Evolutionary conservation across 2,797 vertebrate genomes (phyloP), one percentile per base, ranked within the genome.

Genomic region (Rhinoraja longicauda): DNA sequence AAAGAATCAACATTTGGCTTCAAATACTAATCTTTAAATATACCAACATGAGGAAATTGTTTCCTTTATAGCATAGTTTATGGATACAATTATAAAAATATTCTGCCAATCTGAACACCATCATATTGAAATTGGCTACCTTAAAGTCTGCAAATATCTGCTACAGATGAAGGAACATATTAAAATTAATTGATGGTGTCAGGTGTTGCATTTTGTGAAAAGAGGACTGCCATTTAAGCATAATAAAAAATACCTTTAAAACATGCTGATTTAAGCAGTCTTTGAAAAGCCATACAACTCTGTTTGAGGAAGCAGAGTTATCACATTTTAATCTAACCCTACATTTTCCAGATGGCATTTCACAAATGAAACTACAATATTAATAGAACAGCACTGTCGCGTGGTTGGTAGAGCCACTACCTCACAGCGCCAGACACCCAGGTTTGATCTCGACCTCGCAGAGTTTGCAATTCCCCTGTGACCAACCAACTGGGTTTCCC

Each of bases 161-260:
- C 36, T 24, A 82, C 79, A 82, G 79, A 82, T 53, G 39, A 82
- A 82, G 79, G 36, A 39, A 5, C 39, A 82, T 45, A 39, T 53
- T 82, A 82, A 82, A 82, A 82, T 82, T 82, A 82, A 82, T 82
- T 82, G 79, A 82, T 82, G 39, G 32, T 53, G 79, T 82, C 79
- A 82, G 17, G 19, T 82, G 36, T 45, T 82, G 79, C 45, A 45
- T 13, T 82, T 82, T 82, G 32, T 82, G 36, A 82, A 82, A 82
- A 82, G 79, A 24, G 32, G n/a, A 7, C 39, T 82, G 79, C 79
- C 39, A 24, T 13, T 36, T 82, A 21, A 15, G 36, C 45, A 82
- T 82, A 82, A 82, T 82, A 36, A 45, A 82, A 53, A 82, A 82
- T 82, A 82, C 45, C 32, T 24, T 82, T 82, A 82, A 84, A 53